A percentile compares a stretch with the other conserved stretches of the same genome.
Conservation (phyloP, 2,113 vertebrate genomes). For the Puntigrus tetrazona region DNA sequence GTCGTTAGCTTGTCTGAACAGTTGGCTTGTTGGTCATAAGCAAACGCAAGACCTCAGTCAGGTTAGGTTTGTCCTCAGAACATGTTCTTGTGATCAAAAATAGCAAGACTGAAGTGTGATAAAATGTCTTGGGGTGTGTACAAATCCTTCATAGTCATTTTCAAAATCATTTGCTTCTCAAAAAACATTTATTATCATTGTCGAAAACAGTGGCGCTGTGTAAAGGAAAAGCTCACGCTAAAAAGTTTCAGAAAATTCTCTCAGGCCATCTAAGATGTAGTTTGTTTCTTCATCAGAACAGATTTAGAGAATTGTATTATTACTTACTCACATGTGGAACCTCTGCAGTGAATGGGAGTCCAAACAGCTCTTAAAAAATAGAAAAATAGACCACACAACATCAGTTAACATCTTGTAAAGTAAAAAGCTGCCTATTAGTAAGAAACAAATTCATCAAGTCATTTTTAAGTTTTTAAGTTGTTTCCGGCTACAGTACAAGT, state of each 20-base stretch:
- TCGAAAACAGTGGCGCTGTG: not conserved
- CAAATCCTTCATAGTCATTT: not conserved
- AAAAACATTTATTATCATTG: not conserved
- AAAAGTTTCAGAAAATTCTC: not conserved
- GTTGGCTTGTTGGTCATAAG: not conserved
- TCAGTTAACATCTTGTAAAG: not conserved
- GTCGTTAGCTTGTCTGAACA: not conserved
- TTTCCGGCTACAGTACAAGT: not conserved
- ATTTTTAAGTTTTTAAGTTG: not conserved
- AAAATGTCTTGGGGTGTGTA: not conserved
- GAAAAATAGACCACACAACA: not conserved
- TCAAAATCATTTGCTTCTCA: not conserved
- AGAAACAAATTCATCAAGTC: not conserved
- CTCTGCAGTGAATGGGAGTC: not conserved
- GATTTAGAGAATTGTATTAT: not conserved
- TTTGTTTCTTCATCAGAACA: not conserved
- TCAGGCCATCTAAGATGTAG: not conserved
- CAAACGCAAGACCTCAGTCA: not conserved
- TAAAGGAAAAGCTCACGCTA: not conserved
- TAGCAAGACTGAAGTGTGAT: not conserved
- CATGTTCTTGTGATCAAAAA: not conserved
- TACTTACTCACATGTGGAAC: not conserved
- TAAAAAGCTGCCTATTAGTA: not conserved
- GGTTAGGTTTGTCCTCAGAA: slow-evolving; percentile 1
- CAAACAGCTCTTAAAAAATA: not conserved